Percentiles rank a stretch among this genome's conserved stretches.
Conservation (phyloP, 30 jellyfish, hydroid and myxozoan genomes). For the Aurelia sp. region DNA sequence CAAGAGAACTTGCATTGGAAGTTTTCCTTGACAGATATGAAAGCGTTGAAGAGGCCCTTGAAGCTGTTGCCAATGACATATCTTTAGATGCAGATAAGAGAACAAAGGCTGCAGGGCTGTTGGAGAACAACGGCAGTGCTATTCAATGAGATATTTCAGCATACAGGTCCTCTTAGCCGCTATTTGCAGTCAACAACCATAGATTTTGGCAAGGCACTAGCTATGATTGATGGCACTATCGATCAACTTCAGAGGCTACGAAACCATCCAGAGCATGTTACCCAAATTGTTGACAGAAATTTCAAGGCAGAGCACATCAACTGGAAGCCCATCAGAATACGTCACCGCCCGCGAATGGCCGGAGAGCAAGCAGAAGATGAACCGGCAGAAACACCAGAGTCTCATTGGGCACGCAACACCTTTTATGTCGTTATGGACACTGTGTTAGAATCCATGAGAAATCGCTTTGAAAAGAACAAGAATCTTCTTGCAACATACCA, state of each 20-base stretch:
- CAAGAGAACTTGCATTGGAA: slow-evolving; percentile 32
- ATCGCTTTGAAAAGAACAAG: slow-evolving; percentile 39
- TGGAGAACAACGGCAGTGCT: slow-evolving; percentile 38
- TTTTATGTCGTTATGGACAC: slow-evolving; percentile 36
- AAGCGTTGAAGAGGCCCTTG: slow-evolving; percentile 2
- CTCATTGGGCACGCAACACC: slow-evolving; percentile 29
- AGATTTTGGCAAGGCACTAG: slow-evolving; percentile 55
- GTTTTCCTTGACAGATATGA: slow-evolving; percentile 42
- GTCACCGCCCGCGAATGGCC: slow-evolving; percentile 30
- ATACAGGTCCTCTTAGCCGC: slow-evolving; percentile 71
- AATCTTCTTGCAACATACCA: background rate
- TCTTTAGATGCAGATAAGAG: slow-evolving; percentile 8
- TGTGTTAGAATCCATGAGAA: slow-evolving; percentile 15
- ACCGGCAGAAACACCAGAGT: slow-evolving; percentile 33
- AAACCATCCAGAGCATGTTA: slow-evolving; percentile 19
- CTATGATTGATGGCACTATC: slow-evolving; percentile 20
- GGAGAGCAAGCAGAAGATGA: slow-evolving; percentile 36
- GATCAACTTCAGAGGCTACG: slow-evolving; percentile 21
- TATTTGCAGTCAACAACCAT: slow-evolving; percentile 39
- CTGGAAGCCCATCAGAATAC: background rate
- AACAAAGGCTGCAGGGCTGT: slow-evolving; percentile 29
- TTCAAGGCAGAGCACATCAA: slow-evolving; percentile 44
- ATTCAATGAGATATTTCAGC: slow-evolving; percentile 26
- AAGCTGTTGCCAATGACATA: slow-evolving; percentile 7
- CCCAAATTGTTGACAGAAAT: slow-evolving; percentile 3